Conservation (phyloP, 2,888 invertebrate species). For the Parnassius smintheus region DNA sequence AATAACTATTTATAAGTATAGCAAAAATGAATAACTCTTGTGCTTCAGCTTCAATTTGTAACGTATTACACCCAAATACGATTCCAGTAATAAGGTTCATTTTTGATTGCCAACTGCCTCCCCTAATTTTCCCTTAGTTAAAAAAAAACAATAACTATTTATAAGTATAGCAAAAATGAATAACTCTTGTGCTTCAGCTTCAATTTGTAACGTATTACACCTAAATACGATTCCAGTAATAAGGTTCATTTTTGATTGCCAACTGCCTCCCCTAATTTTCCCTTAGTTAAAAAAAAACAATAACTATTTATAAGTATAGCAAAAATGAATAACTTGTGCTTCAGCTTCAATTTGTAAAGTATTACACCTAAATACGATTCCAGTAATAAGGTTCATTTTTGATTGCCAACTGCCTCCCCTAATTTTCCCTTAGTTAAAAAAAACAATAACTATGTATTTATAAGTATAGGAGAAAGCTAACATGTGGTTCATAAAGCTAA, state of each 20-base stretch:
- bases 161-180: conserved; percentile 3
- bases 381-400: background rate
- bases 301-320: no score
- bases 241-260: no score
- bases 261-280: no score
- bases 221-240: background rate
- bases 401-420: no score
- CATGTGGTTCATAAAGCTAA: conserved; percentile 44
- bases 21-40: no score
- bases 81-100: background rate
- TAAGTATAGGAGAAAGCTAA: conserved; percentile 19
- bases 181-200: background rate
- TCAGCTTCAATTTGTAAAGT: background rate
- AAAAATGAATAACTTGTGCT: no score
- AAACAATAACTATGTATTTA: conserved; percentile 6
- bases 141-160: no score
- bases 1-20: no score
- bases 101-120: no score
- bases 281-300: background rate
- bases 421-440: no score
- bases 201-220: background rate
- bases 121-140: no score
- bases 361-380: background rate
- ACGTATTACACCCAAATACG: background rate
- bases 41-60: background rate